phyloP scores from a whole-genome alignment of 2,888 invertebrate species.

The Oscheius sp. region DNA sequence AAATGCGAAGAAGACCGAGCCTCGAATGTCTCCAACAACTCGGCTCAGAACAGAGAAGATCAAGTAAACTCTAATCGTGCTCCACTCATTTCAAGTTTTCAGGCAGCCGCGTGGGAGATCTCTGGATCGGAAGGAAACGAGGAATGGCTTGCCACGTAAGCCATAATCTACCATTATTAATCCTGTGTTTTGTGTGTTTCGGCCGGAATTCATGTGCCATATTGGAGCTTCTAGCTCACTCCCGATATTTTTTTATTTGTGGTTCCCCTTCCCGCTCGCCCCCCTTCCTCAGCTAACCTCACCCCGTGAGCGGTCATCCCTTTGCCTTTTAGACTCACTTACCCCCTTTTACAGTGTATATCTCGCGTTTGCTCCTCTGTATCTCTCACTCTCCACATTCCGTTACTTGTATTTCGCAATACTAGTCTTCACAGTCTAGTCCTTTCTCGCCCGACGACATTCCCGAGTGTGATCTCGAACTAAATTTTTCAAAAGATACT shows the following conservation, averaged over 20 bases:
- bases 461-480: slow-evolving; percentile 30
- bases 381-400: background rate
- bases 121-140: too few species aligned
- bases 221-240: background rate
- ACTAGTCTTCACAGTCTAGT: slow-evolving; percentile 10
- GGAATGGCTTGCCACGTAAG: too few species aligned
- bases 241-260: too few species aligned
- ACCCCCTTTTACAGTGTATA: slow-evolving; percentile 30
- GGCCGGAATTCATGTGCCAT: slow-evolving; percentile 30
- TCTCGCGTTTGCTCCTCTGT: slow-evolving; percentile 27
- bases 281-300: background rate
- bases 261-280: background rate
- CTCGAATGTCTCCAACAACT: slow-evolving; percentile 32
- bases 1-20: slow-evolving; percentile 22
- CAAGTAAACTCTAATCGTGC: slow-evolving; percentile 7
- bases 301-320: slow-evolving; percentile 22
- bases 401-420: background rate
- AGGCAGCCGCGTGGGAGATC: too few species aligned
- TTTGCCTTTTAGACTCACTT: slow-evolving; percentile 36
- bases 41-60: slow-evolving; percentile 28
- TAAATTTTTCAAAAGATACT: slow-evolving; percentile 5
- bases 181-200: slow-evolving; percentile 17
- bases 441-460: slow-evolving; percentile 6
- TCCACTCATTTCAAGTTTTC: too few species aligned
- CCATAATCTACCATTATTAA: background rate